phyloP scores from a whole-genome alignment of 2,113 vertebrate species.

The Dendrocopos noguchii region DNA sequence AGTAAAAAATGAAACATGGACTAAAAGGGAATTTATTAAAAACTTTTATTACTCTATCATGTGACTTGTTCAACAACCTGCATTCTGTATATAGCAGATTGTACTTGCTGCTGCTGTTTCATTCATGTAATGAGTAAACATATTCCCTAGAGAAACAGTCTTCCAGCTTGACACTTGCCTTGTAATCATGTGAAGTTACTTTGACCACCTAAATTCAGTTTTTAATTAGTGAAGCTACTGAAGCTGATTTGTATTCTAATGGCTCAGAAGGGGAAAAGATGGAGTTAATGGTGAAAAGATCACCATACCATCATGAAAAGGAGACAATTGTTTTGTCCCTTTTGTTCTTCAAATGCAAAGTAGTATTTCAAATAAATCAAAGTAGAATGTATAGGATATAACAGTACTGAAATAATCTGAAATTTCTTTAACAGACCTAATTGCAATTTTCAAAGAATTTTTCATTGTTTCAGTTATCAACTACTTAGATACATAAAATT shows the following conservation, averaged over 20 bases:
- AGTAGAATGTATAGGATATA: neutral
- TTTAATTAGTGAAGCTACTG: neutral
- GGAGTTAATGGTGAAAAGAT: neutral
- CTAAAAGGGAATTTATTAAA: rapidly evolving
- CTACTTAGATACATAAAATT: neutral
- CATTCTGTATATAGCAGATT: neutral
- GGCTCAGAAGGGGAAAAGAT: neutral
- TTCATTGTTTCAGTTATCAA: neutral
- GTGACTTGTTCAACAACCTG: neutral
- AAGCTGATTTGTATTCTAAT: neutral
- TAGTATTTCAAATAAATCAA: neutral
- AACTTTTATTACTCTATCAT: neutral
- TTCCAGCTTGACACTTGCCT: neutral
- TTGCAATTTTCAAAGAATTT: neutral
- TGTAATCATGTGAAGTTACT: neutral
- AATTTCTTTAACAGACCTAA: neutral
- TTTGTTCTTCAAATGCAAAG: neutral
- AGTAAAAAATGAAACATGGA: neutral
- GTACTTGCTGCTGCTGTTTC: neutral
- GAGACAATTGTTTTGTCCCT: neutral
- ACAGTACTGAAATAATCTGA: neutral
- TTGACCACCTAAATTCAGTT: neutral
- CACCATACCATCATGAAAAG: neutral
- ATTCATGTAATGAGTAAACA: neutral
- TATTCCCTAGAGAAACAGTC: neutral